These are phyloP conservation scores for Gallinago jamesoni DNA, from an alignment of 2,113 vertebrate genomes.

Conservation along the genomic window DNA sequence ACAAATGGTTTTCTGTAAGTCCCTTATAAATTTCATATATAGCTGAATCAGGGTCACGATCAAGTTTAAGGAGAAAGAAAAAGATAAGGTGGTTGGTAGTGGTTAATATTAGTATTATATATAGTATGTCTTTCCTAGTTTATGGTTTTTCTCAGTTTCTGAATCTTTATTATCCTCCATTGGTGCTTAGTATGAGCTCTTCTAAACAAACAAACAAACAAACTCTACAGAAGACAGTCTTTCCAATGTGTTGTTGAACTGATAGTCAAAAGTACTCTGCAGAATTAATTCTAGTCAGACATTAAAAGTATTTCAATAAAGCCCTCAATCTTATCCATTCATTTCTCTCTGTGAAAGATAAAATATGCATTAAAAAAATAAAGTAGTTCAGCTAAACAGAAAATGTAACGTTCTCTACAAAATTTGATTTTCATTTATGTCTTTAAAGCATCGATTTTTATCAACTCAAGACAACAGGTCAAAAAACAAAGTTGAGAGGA, in stretches of 20 bases:
- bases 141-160: neutral
- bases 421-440: neutral
- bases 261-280: neutral
- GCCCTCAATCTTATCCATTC: neutral
- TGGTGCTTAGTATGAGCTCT: neutral
- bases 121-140: neutral
- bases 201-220: neutral
- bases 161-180: neutral
- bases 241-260: neutral
- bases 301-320: neutral
- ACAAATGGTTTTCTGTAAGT: neutral
- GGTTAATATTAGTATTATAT: neutral
- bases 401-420: neutral
- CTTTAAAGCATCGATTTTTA: neutral
- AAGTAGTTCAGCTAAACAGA: neutral
- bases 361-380: neutral
- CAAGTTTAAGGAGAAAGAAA: neutral
- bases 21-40: neutral
- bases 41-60: neutral
- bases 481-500: neutral
- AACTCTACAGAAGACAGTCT: neutral
- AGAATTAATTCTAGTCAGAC: neutral
- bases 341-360: neutral
- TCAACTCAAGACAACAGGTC: neutral
- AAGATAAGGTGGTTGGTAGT: neutral